Conservation (phyloP, 2,113 vertebrate genomes). For the Labrus mixtus region DNA sequence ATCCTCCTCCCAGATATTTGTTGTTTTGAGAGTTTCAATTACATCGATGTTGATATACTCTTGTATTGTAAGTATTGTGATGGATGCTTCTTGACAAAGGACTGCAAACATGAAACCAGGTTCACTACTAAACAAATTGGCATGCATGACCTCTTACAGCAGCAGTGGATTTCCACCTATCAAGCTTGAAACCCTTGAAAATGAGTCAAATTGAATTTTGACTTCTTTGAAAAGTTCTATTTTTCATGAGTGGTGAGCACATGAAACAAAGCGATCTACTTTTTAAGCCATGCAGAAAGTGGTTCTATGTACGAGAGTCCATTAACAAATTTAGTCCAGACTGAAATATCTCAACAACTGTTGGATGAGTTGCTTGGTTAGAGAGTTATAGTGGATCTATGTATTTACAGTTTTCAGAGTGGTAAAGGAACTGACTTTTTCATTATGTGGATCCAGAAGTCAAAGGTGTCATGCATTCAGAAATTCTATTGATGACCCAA, state of each 20-base stretch:
- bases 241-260: not conserved
- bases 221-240: not conserved
- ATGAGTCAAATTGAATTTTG: not conserved
- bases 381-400: too few relatives aligned
- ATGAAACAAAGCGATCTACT: not conserved
- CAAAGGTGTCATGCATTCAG: not conserved
- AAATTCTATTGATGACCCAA: not conserved
- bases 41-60: not conserved
- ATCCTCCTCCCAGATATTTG: slow-evolving; percentile 1
- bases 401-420: too few relatives aligned
- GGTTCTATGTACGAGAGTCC: not conserved
- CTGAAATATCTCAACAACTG: not conserved
- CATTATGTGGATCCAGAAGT: not conserved
- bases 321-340: not conserved
- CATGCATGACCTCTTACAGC: not conserved
- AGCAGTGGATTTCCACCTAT: not conserved
- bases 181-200: not conserved
- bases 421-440: not conserved
- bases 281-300: not conserved
- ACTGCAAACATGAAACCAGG: not conserved
- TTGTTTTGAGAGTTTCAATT: slow-evolving; percentile 16
- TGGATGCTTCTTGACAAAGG: not conserved
- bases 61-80: not conserved
- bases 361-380: not conserved
- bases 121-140: not conserved